phyloP scores from a whole-genome alignment of 2,888 invertebrate genomes.

The Cantharis flavilabris region DNA sequence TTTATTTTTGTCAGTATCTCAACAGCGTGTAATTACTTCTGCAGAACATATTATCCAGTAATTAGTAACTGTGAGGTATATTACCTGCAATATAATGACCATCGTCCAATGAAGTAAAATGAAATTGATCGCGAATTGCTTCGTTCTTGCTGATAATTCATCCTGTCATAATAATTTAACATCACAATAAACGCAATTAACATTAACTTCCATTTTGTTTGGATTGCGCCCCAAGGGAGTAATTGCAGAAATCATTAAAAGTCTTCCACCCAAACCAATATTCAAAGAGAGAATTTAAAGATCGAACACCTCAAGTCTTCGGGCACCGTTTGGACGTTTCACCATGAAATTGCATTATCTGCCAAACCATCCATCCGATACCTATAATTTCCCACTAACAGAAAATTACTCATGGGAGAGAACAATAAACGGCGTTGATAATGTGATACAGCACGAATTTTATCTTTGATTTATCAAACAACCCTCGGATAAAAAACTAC shows the following conservation, averaged over 20 bases:
- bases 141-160: constrained; percentile 6
- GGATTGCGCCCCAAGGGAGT: neutral
- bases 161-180: constrained; percentile 18
- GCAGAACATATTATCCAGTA: constrained; percentile 1
- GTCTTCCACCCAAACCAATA: neutral
- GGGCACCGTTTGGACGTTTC: neutral
- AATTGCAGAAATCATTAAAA: neutral
- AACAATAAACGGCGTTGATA: constrained; percentile 20
- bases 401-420: constrained; percentile 6
- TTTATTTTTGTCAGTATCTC: constrained; percentile 4
- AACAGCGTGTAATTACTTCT: constrained; percentile 19
- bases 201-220: neutral
- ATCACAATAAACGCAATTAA: constrained; percentile 22
- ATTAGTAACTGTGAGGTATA: constrained; percentile 6
- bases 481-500: constrained; percentile 10
- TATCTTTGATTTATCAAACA: constrained; percentile 19
- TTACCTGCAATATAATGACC: constrained; percentile 3
- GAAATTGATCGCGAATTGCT: neutral
- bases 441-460: constrained; percentile 21
- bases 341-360: neutral
- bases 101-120: neutral
- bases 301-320: neutral
- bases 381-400: constrained; percentile 4
- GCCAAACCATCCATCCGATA: neutral
- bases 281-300: neutral